Evolutionary conservation across 1,140 invertebrate genomes (phyloP), one percentile per base, ranked within the genome.

Genomic region (Hypothenemus hampei): DNA sequence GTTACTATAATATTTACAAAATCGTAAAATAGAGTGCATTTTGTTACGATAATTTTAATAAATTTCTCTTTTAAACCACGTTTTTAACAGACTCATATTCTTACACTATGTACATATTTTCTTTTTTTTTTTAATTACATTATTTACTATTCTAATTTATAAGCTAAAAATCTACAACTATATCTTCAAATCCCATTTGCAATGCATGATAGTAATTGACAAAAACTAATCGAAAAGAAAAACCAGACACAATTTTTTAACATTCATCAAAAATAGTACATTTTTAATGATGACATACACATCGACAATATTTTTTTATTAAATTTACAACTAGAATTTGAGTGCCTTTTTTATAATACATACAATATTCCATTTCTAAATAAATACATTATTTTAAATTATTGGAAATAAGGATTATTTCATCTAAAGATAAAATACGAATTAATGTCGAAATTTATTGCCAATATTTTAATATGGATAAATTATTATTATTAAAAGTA

Each of bases 171-270:
- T 43, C 8, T 43, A 43, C 18, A 46, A 6, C 48, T 53, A 53
- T 33, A 23, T 15, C 39, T 46, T 55, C 52, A 55, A 55, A 55
- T 55, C 52, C 52, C 41, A 55, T 26, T 55, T 47, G 52, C 52
- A 55, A 55, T 55, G 52, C 52, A 55, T 36, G 10, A 37, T 37
- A n/a, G 22, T 36, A 22, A 36, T 51, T 23, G 18, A 26, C 31
- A n/a, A n/a, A 53, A 53, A 44, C 35, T 10, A 53, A 29, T 29
- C 7, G 16, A 37, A 37, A 37, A 37, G 11, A n/a, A 1, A 37
- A 37, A 37, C 16, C 26, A 29, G n/a, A 7, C 26, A 29, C 26
- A 46, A 29, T 29, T 29, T 6, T n/a, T 29, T 29, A 35, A 48
- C 33, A 48, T 19, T 48, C 18, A 33, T 18, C 16, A 11, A 29